A percentile compares a stretch with the other conserved stretches of the same genome.
These are phyloP conservation scores for Isichthys henryi DNA, from an alignment of 2,113 vertebrate species.

Conservation along the genomic window DNA sequence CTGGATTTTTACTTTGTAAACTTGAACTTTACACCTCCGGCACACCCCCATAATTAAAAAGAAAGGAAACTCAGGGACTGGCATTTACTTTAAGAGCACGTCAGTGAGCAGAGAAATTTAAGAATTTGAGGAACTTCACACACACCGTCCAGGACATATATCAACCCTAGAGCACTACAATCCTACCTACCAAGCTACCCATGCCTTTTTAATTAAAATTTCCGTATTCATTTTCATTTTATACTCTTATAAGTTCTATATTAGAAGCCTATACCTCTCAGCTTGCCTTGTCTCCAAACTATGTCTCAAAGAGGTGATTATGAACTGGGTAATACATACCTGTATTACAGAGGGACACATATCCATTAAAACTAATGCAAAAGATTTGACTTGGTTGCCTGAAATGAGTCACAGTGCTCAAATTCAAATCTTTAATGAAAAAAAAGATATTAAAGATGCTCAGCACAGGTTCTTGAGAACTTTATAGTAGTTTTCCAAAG, in stretches of 20 bases:
- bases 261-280: not conserved
- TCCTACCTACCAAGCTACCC: not conserved
- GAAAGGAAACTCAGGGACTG: not conserved
- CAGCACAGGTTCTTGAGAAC: not conserved
- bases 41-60: not conserved
- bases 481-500: not conserved
- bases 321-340: not conserved
- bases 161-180: not conserved
- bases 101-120: not conserved
- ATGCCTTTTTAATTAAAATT: not conserved
- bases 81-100: not conserved
- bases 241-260: not conserved
- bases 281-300: not conserved
- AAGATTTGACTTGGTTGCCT: not conserved
- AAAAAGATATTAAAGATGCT: slow-evolving; percentile 2
- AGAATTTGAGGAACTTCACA: not conserved
- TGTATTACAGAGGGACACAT: not conserved
- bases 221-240: not conserved
- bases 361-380: not conserved
- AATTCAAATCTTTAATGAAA: not conserved
- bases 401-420: not conserved
- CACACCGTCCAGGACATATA: not conserved
- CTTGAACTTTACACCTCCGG: not conserved
- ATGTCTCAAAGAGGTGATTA: not conserved
- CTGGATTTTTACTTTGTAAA: not conserved